Percentiles rank a stretch among this genome's conserved stretches.
Evolutionary conservation across 2,888 invertebrate species (phyloP).

Genomic region (Phalangium opilio): DNA sequence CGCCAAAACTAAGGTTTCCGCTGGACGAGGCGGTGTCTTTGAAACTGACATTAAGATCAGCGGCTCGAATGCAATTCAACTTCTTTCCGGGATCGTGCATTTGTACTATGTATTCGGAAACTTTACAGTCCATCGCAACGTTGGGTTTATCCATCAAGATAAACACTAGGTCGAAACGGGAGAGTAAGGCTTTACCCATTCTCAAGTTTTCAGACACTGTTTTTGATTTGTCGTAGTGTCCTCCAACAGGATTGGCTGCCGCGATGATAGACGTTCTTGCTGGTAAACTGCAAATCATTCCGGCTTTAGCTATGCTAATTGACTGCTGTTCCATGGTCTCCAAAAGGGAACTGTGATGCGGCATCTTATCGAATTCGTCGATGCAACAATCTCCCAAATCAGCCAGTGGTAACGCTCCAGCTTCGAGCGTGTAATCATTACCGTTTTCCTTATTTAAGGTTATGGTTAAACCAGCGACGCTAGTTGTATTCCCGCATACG

Average conservation of each 20-base stretch:
- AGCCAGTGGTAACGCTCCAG: conserved; percentile 40
- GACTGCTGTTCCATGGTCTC: conserved; percentile 92
- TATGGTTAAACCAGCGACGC: conserved; percentile 61
- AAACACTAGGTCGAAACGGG: conserved; percentile 84
- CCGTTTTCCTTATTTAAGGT: conserved; percentile 49
- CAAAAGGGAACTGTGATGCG: conserved; percentile 62
- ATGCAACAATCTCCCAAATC: conserved; percentile 74
- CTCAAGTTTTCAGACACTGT: conserved; percentile 78
- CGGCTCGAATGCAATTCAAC: not conserved
- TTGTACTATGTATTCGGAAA: conserved; percentile 69
- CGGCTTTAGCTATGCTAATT: conserved; percentile 75
- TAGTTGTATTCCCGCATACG: conserved; percentile 76
- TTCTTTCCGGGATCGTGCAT: conserved; percentile 34
- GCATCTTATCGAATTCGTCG: conserved; percentile 91
- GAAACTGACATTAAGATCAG: not conserved
- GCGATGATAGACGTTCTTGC: conserved; percentile 73
- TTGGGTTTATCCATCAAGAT: conserved; percentile 74
- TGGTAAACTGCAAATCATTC: conserved; percentile 62
- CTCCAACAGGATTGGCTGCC: conserved; percentile 80
- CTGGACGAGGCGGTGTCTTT: not conserved
- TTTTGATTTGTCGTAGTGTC: conserved; percentile 73
- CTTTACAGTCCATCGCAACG: conserved; percentile 51
- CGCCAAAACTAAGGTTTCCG: not conserved
- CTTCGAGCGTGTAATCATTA: conserved; percentile 63
- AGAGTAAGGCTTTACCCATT: conserved; percentile 66